Evolutionary conservation across 2,113 vertebrate genomes (phyloP).

Genomic region (Heterocephalus glaber): DNA sequence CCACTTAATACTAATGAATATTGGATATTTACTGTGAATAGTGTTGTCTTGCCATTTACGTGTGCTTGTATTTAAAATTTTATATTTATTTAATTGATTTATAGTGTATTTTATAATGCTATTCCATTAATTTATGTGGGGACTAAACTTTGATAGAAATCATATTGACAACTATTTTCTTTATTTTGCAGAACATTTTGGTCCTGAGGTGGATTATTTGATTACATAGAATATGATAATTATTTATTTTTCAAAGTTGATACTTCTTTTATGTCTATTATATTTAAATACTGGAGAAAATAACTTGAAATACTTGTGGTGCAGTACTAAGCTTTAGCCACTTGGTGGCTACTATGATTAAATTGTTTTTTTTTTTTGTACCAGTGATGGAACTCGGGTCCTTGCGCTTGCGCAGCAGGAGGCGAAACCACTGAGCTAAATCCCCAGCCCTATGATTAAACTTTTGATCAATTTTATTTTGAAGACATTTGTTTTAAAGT

Average conservation of each 20-base stretch:
- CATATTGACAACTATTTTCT: background rate
- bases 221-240: background rate
- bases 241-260: background rate
- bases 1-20: background rate
- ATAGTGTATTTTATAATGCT: slow-evolving; percentile 2
- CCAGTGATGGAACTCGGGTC: too few species aligned
- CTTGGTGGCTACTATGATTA: slow-evolving; percentile 70
- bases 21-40: background rate
- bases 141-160: background rate
- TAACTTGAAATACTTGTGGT: background rate
- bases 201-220: background rate
- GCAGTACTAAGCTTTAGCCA: slow-evolving; percentile 60
- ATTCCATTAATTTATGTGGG: background rate
- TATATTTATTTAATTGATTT: slow-evolving; percentile 32
- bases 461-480: slow-evolving; percentile 30
- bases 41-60: background rate
- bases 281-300: background rate
- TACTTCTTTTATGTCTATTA: background rate
- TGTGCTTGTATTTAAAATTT: slow-evolving; percentile 7
- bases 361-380: too few species aligned
- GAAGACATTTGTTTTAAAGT: slow-evolving; percentile 48
- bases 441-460: too few species aligned
- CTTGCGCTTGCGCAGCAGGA: too few species aligned
- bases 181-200: background rate
- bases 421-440: too few species aligned